Percentiles rank a stretch among this genome's conserved stretches.
Evolutionary conservation across 2,888 invertebrate genomes (phyloP).

Genomic region (Beris morrisii): DNA sequence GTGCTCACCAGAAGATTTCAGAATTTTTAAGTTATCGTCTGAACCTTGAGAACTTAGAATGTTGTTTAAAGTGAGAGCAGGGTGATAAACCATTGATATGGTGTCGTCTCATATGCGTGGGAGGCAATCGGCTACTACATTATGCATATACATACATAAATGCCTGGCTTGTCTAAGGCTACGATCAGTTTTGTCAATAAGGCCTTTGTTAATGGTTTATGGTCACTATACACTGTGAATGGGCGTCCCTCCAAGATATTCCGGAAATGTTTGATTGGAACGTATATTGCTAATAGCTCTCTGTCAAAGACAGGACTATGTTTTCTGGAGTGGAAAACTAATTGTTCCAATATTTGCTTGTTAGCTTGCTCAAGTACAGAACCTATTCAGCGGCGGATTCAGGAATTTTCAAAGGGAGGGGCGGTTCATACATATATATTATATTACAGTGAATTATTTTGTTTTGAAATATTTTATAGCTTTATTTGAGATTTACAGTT

Average conservation of each 20-base stretch:
- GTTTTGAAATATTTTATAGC: too few relatives aligned
- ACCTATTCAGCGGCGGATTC: too few relatives aligned
- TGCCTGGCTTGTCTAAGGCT: too few relatives aligned
- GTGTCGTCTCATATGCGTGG: neutral
- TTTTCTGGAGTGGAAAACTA: slow-evolving; percentile 42
- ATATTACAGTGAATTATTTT: too few relatives aligned
- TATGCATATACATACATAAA: too few relatives aligned
- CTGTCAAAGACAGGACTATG: slow-evolving; percentile 41
- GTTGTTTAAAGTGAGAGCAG: neutral
- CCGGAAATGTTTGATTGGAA: neutral
- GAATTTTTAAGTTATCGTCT: neutral
- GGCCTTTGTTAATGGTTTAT: too few relatives aligned
- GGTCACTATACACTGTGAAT: too few relatives aligned
- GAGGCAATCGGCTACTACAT: neutral
- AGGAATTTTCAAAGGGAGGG: too few relatives aligned
- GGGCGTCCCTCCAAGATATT: neutral
- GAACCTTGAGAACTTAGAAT: neutral
- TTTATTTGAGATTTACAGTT: too few relatives aligned
- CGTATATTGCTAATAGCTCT: slow-evolving; percentile 36
- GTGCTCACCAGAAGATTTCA: neutral
- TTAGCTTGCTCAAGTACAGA: slow-evolving; percentile 41
- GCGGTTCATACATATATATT: too few relatives aligned
- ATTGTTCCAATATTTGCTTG: slow-evolving; percentile 38
- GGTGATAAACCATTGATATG: neutral
- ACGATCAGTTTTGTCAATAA: too few relatives aligned